Evolutionary conservation across 2,888 invertebrate species (phyloP).

Genomic region (Embidobia sp.): DNA sequence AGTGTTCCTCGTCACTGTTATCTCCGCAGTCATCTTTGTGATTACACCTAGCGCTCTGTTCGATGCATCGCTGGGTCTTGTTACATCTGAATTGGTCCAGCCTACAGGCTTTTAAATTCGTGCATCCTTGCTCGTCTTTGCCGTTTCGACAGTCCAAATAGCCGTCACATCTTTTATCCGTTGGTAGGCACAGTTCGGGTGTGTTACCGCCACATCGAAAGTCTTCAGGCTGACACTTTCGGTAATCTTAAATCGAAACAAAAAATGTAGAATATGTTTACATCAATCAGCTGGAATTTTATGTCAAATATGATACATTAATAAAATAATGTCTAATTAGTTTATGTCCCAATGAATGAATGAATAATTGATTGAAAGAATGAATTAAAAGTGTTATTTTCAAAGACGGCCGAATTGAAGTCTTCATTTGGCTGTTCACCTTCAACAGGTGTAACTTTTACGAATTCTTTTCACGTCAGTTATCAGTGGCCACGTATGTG

Average conservation of each 20-base stretch:
- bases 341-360: too few relatives aligned
- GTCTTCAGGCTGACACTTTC: conserved; percentile 93
- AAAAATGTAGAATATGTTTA: too few relatives aligned
- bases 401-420: too few relatives aligned
- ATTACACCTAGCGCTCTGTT: conserved; percentile 89
- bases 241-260: conserved; percentile 85
- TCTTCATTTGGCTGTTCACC: conserved; percentile 3
- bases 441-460: conserved; percentile 15
- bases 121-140: conserved; percentile 90
- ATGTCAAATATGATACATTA: too few relatives aligned
- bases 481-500: not conserved
- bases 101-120: conserved; percentile 84
- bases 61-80: conserved; percentile 91
- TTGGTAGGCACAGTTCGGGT: conserved; percentile 91
- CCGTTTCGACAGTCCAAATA: conserved; percentile 92
- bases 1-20: conserved; percentile 93
- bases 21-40: conserved; percentile 95
- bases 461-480: conserved; percentile 21
- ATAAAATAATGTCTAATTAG: too few relatives aligned
- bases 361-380: too few relatives aligned
- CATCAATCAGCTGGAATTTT: too few relatives aligned
- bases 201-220: conserved; percentile 90
- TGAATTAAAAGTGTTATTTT: too few relatives aligned
- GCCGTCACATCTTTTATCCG: conserved; percentile 95
- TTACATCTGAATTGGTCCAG: conserved; percentile 94